phyloP scores from a whole-genome alignment of 1,140 invertebrate genomes.

The Magallana ariakensis region DNA sequence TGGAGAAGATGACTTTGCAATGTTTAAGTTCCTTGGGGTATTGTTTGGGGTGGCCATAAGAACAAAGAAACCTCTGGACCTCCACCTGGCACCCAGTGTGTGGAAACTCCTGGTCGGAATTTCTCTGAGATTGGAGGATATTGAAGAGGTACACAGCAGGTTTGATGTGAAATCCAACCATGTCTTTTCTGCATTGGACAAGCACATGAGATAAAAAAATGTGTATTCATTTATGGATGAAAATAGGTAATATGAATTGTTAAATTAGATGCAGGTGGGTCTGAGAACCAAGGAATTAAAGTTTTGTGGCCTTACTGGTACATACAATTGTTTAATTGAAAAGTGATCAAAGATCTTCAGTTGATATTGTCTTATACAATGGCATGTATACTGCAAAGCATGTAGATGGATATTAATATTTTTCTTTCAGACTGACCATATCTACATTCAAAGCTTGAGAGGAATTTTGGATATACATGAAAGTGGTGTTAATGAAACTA shows the following conservation, averaged over 20 bases:
- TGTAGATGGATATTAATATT: background rate
- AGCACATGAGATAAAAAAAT: no score
- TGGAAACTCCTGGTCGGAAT: conserved; percentile 85
- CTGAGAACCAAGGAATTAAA: no score
- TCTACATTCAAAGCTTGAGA: conserved; percentile 84
- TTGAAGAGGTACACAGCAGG: conserved; percentile 82
- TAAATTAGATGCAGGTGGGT: no score
- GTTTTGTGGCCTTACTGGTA: no score
- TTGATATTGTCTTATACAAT: no score
- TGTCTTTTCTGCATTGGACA: no score
- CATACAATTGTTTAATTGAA: no score
- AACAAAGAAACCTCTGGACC: conserved; percentile 92
- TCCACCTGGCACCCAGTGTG: conserved; percentile 84
- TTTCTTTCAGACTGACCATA: conserved; percentile 80
- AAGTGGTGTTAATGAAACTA: conserved; percentile 83
- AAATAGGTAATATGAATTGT: no score
- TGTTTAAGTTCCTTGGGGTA: conserved; percentile 86
- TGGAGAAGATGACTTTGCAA: conserved; percentile 81
- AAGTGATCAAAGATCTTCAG: no score
- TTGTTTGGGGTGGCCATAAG: conserved; percentile 97
- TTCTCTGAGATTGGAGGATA: conserved; percentile 83
- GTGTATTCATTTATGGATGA: no score
- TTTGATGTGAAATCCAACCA: background rate
- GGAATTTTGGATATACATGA: conserved; percentile 84
- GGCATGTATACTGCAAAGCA: no score